Evolutionary conservation across 2,113 vertebrate species (phyloP).

Genomic region (Callaeas wilsoni): DNA sequence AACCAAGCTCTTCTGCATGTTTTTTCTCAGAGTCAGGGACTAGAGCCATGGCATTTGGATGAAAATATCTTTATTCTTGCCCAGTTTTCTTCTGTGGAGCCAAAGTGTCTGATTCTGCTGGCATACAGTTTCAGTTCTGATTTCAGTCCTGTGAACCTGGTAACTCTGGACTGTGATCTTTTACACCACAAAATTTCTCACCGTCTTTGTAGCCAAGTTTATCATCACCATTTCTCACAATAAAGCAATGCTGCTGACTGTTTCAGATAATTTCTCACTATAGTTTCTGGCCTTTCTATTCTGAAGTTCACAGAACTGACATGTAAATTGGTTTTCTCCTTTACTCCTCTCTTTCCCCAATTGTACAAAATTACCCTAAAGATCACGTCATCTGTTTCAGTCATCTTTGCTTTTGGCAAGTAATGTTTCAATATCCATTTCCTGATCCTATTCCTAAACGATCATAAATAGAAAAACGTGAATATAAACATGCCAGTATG

Average conservation of each 20-base stretch:
- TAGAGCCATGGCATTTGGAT: conserved; percentile 55
- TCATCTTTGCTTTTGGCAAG: conserved; percentile 41
- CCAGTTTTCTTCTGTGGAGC: conserved; percentile 64
- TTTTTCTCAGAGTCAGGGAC: conserved; percentile 49
- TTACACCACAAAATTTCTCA: conserved; percentile 32
- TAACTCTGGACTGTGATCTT: conserved; percentile 48
- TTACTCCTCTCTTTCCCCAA: background rate
- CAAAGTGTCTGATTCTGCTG: conserved; percentile 56
- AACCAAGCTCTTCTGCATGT: conserved; percentile 36
- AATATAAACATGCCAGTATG: conserved; percentile 11
- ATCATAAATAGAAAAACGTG: conserved; percentile 32
- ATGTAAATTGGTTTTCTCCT: conserved; percentile 28
- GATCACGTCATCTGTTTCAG: background rate
- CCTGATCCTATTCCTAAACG: conserved; percentile 34
- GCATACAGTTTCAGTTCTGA: conserved; percentile 43
- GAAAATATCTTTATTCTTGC: conserved; percentile 37
- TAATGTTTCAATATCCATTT: background rate
- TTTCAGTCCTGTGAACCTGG: conserved; percentile 35
- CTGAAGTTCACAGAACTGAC: background rate
- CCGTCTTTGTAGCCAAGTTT: background rate
- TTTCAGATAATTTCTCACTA: conserved; percentile 40
- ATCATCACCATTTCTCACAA: conserved; percentile 44
- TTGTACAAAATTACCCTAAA: conserved; percentile 12
- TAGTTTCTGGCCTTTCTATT: conserved; percentile 11
- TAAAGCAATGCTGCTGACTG: conserved; percentile 17